Evolutionary conservation across 2,888 invertebrate species (phyloP), one percentile per base, ranked within the genome.

Genomic region (Syrista parreyssii): DNA sequence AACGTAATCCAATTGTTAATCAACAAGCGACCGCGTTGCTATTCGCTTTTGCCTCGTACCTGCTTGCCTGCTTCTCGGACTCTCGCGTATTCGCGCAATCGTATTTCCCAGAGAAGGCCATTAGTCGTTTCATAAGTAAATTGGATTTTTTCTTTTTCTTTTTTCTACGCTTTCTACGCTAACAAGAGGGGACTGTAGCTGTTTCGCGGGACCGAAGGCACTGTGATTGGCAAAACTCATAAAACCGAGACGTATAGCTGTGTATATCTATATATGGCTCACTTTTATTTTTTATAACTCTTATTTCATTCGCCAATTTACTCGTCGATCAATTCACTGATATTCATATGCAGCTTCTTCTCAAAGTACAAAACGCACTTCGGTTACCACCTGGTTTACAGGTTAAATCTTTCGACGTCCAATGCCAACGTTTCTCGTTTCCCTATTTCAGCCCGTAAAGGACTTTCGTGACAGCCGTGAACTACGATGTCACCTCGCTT

Each of bases 1-100:
- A 84, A 76, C 81, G 82, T 85, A 86, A 88, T 86, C 83, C 82
- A 83, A 87, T 87, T 87, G 84, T 87, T 85, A 86, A 86, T 87
- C 86, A 84, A 83, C 84, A 79, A 82, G 79, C 82, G 81, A 84
- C n/a, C 71, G 31, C 71, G 71, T 33, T 23, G 71, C 71, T 31
- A 33, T 71, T 31, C 71, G 71, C 71, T 23, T 55, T 55, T 55
- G 9, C 23, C 55, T 55, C 55, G 23, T 23, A 23, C 71, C 71
- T 31, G 71, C 15, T 71, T 71, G 0, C 32, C 32, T 3, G 55
- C 55, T 55, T 55, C 23, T 2, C 55, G 31, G 31, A 31, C 15
- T 4, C 69, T 12, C 71, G 9, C 71, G 31, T 31, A 31, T 31
- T 31, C 32, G 71, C 71, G 71, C 71, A 76, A 78, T 75, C 74